phyloP scores from a whole-genome alignment of 2,113 vertebrate species.

The Ginglymostoma cirratum region DNA sequence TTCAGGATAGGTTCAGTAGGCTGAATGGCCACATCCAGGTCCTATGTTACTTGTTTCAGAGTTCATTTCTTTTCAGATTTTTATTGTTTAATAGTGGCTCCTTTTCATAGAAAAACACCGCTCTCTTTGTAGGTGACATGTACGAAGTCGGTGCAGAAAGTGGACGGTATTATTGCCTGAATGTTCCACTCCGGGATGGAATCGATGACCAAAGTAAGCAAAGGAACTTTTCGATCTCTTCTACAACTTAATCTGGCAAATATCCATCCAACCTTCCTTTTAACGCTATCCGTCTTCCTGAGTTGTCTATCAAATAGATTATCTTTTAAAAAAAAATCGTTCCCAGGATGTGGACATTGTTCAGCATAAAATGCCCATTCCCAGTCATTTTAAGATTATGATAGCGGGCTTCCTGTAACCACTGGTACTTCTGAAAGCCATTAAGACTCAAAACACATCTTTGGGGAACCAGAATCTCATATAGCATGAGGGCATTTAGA shows the following conservation, averaged over 20 bases:
- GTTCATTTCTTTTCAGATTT: background rate
- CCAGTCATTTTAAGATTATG: background rate
- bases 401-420: background rate
- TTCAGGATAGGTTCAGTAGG: background rate
- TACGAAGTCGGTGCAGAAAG: slow-evolving; percentile 97
- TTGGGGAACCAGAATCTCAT: background rate
- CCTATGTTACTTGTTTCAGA: background rate
- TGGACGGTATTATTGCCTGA: slow-evolving; percentile 94
- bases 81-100: background rate
- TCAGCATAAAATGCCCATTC: background rate
- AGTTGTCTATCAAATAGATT: background rate
- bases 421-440: background rate
- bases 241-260: background rate
- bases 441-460: background rate
- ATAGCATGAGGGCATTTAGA: background rate
- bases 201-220: slow-evolving; percentile 95
- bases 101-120: background rate
- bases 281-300: background rate
- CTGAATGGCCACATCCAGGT: background rate
- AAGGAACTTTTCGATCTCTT: background rate
- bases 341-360: background rate
- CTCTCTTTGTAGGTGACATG: slow-evolving; percentile 77
- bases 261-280: background rate
- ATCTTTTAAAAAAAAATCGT: background rate
- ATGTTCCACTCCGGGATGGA: slow-evolving; percentile 89